These are phyloP conservation scores for Halcyon senegalensis DNA, from an alignment of 2,113 vertebrate genomes.

Conservation along the genomic window DNA sequence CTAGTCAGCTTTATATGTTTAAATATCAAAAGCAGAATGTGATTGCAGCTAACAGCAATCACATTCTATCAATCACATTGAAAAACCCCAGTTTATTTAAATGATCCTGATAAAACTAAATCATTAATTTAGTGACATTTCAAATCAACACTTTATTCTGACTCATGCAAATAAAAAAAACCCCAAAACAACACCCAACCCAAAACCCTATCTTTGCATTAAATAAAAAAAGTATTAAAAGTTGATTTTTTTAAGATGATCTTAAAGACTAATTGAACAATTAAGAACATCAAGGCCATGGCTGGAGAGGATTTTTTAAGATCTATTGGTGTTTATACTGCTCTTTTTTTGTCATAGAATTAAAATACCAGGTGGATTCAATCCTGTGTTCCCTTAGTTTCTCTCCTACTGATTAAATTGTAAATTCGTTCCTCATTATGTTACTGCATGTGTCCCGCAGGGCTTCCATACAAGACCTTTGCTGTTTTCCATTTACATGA, in stretches of 20 bases:
- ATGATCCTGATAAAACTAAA: constrained; percentile 87
- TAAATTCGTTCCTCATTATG: background rate
- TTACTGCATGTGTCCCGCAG: background rate
- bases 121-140: constrained; percentile 86
- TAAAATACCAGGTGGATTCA: background rate
- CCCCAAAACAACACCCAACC: background rate
- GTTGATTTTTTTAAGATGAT: constrained; percentile 1
- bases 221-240: constrained; percentile 21
- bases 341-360: background rate
- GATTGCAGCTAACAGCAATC: constrained; percentile 83
- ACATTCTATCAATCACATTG: constrained; percentile 83
- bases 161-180: constrained; percentile 22
- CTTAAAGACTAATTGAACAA: constrained; percentile 34
- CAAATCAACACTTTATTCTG: constrained; percentile 79
- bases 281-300: constrained; percentile 9
- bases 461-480: background rate
- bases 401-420: constrained; percentile 17
- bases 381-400: background rate
- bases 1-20: constrained; percentile 89
- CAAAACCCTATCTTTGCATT: background rate
- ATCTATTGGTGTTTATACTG: background rate
- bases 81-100: constrained; percentile 88
- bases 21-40: constrained; percentile 88
- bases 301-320: background rate
- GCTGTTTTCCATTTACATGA: background rate